Percentiles rank a stretch among this genome's conserved stretches.
phyloP scores from a whole-genome alignment of 2,113 vertebrate genomes.

The Eurypyga helias region DNA sequence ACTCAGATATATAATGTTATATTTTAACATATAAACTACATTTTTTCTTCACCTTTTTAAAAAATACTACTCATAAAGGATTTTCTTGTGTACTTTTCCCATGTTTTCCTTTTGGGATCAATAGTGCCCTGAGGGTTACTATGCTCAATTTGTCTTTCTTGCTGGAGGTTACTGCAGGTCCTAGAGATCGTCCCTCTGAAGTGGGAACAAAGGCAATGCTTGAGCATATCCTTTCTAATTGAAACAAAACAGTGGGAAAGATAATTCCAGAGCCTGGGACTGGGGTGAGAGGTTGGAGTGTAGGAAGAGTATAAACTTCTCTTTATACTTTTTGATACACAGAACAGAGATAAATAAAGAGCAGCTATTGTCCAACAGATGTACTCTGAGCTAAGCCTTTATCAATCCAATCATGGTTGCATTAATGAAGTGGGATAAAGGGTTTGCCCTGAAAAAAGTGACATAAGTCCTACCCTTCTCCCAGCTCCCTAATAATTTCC shows the following conservation, averaged over 20 bases:
- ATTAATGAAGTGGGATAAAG: conserved; percentile 36
- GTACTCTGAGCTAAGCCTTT: not conserved
- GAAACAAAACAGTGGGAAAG: conserved; percentile 48
- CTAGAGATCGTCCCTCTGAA: conserved; percentile 24
- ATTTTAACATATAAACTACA: not conserved
- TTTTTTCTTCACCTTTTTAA: not conserved
- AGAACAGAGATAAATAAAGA: conserved; percentile 26
- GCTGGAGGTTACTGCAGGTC: conserved; percentile 4
- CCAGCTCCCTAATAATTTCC: conserved; percentile 48
- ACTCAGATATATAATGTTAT: not conserved
- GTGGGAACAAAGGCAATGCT: conserved; percentile 38
- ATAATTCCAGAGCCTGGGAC: conserved; percentile 24
- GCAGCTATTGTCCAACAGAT: conserved; percentile 38
- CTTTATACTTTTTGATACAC: conserved; percentile 8
- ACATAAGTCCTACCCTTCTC: conserved; percentile 33
- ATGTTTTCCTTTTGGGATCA: conserved; percentile 2
- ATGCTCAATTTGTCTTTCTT: conserved; percentile 3
- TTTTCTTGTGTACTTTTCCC: not conserved
- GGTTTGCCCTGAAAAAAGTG: conserved; percentile 7
- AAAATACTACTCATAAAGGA: not conserved
- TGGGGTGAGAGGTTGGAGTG: conserved; percentile 26
- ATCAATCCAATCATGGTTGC: not conserved
- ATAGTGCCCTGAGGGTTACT: not conserved
- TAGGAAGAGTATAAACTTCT: conserved; percentile 39
- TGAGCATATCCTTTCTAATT: conserved; percentile 28